Evolutionary conservation across 2,797 vertebrate genomes (phyloP), one percentile per base, ranked within the genome.

Genomic region (Typhlichthys subterraneus): DNA sequence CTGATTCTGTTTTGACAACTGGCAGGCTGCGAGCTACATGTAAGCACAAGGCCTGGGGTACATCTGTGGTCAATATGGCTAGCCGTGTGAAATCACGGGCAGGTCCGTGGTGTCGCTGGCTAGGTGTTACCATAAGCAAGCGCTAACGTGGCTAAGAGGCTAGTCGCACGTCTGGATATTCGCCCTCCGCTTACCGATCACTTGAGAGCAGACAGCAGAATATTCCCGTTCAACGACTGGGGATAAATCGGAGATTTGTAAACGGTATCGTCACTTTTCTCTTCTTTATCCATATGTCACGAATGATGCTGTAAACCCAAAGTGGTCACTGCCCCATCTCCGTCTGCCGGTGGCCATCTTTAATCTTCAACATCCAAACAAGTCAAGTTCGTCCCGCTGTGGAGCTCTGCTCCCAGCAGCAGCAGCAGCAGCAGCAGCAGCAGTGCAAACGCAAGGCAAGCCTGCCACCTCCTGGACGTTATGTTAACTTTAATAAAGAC

Each of bases 341-440:
- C 70, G 76, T 59, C 72, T 77, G 75, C 72, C 82, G 87, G 92
- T 87, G 73, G 93, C 93, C 92, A 94, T 93, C 70, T 90, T 92
- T 93, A 86, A 83, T 91, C 86, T 84, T 82, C 81, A 83, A 87
- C 87, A 92, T 91, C 85, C 79, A 87, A 78, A 86, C 79, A 80
- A 84, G 50, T 57, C 8, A 38, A 38, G 33, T 38, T 38, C 33
- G 33, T 38, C 33, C 33, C 33, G 33, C 33, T 38, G 33, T 38
- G 33, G 33, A 38, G 33, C 33, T 38, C 33, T 38, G 33, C 33
- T 38, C 33, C 33, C 33, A 23, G 19, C 19, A 23, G 7, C 33
- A 33, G 31, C 31, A 33, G 31, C 31, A 33, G 31, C 31, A 33
- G 31, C 31, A 38, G 5, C 33, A 38, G 5, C 7, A 1, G 33